Conservation (phyloP, 2,888 invertebrate species). For the Epiblema foenella region DNA sequence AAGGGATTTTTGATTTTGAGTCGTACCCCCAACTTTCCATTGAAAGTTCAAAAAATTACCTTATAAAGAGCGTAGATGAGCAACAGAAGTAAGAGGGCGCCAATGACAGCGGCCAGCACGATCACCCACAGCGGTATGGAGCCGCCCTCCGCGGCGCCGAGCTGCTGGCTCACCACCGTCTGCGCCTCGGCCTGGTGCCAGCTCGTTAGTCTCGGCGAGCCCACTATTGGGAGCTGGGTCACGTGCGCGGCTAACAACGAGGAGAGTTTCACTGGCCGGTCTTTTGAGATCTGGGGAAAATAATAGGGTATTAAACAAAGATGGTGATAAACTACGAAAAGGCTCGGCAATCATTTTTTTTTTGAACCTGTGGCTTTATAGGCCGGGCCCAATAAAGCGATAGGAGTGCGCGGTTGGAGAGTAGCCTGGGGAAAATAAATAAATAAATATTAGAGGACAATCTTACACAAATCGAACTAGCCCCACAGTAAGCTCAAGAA, state of each 20-base stretch:
- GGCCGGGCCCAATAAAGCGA: no score
- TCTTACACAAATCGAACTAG: no score
- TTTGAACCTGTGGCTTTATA: no score
- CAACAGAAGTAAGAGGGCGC: constrained; percentile 91
- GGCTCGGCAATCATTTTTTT: no score
- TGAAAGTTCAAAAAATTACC: constrained; percentile 77
- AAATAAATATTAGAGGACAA: no score
- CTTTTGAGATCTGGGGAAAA: constrained; percentile 67
- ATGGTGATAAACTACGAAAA: no score
- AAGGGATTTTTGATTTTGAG: no score
- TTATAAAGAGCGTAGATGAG: constrained; percentile 92
- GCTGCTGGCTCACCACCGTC: constrained; percentile 88
- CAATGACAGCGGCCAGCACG: constrained; percentile 92
- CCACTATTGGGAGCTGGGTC: constrained; percentile 89
- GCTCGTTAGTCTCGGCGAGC: constrained; percentile 66
- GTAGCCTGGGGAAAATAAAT: no score
- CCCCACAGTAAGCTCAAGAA: no score
- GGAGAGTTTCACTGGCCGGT: constrained; percentile 87
- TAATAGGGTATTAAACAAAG: no score
- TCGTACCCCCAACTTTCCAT: no score
- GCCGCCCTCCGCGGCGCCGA: constrained; percentile 86
- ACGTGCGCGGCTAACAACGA: constrained; percentile 90
- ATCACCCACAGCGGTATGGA: constrained; percentile 94
- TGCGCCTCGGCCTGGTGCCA: constrained; percentile 89
- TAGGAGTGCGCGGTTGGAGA: no score